Evolutionary conservation across 2,888 invertebrate species (phyloP), one percentile per base, ranked within the genome.

Genomic region (Gisinianus flammeolus): DNA sequence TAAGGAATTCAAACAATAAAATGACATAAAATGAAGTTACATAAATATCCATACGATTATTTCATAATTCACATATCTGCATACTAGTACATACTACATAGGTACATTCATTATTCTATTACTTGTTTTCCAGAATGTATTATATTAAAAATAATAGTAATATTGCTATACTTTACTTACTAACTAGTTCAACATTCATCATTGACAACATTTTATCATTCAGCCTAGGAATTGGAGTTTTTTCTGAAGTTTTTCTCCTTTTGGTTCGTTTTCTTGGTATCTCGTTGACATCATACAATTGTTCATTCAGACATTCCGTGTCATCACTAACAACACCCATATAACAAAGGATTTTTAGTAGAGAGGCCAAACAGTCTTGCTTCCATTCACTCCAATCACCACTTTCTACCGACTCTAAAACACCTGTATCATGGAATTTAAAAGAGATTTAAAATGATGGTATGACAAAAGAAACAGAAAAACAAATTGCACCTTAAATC

Each of bases 311-410:
- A 78, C 81, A 83, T 26, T 84, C 84, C 0, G 83, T 83, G 70
- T 83, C 85, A 58, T 85, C 84, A 19, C 84, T 83, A n/a, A 86
- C 90, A 12, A 95, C 93, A 0, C 96, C 96, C 74, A 97, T 90
- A 81, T 96, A 92, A 87, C 94, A 95, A 10, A 97, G 88, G 81
- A 96, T 90, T 85, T 96, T 94, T 74, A 97, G 87, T 12, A 97
- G 88, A 82, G 94, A 92, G 3, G 96, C 96, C 33, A 97, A 89
- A 85, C 96, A 97, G 86, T 97, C 97, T 86, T 96, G 96, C 76
- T 96, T 92, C 97, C 97, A 97, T 88, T 97, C 95, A 85, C 92
- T 92, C 85, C 85, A 85, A 74, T 93, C 92, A 30, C 91, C 91
- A 52, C 90, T 90, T 68, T 87, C 87, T 76, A 91, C 91, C 30